Percentiles rank a stretch among this genome's conserved stretches.
phyloP scores from a whole-genome alignment of 2,113 vertebrate species.

The Pseudopodoces humilis region DNA sequence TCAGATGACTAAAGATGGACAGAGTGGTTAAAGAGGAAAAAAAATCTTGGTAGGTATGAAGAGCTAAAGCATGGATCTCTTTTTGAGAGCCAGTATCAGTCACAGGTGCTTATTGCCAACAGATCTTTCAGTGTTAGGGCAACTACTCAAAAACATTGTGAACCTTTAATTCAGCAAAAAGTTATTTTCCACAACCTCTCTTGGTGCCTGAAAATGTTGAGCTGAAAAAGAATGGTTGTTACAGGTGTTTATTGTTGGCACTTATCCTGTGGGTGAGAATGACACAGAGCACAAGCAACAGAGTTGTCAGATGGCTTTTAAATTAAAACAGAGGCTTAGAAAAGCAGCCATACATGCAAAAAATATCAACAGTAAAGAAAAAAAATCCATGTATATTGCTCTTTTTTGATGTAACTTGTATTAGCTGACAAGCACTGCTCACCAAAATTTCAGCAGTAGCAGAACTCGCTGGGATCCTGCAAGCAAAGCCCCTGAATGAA shows the following conservation, averaged over 20 bases:
- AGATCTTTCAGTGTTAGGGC: conserved; percentile 9
- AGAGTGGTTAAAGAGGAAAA: neutral
- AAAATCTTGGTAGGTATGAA: neutral
- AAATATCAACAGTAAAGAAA: neutral
- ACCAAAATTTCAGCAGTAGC: neutral
- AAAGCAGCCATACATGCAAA: neutral
- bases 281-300: neutral
- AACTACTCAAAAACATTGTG: conserved; percentile 19
- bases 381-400: neutral
- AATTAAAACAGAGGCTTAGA: neutral
- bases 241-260: neutral
- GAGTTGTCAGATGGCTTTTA: neutral
- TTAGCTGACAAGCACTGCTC: neutral
- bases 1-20: neutral
- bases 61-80: neutral
- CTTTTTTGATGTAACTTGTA: neutral
- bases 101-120: neutral
- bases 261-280: neutral
- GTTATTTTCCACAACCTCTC: conserved; percentile 27
- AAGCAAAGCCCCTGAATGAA: neutral
- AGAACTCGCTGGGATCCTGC: neutral
- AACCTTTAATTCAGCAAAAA: conserved; percentile 21
- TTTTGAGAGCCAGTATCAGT: neutral
- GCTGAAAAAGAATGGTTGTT: neutral
- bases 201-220: neutral